phyloP scores from a whole-genome alignment of 2,113 vertebrate genomes.

The Chrysemys picta region DNA sequence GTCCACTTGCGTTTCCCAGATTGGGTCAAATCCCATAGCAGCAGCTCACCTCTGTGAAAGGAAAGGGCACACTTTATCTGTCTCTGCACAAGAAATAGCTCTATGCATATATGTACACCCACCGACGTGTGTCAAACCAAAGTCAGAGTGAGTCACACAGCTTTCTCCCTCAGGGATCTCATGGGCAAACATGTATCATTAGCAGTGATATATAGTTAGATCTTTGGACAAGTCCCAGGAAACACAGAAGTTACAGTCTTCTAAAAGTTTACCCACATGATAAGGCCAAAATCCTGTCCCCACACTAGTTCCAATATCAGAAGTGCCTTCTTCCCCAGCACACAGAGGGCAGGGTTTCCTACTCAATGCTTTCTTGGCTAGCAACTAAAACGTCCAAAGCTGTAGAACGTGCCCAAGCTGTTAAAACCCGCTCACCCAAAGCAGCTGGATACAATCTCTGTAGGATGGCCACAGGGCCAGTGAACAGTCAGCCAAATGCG shows the following conservation, averaged over 20 bases:
- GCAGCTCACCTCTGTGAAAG: slow-evolving; percentile 88
- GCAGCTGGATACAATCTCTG: slow-evolving; percentile 89
- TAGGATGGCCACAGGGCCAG: slow-evolving; percentile 84
- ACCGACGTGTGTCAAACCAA: not conserved
- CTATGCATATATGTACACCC: rapidly evolving
- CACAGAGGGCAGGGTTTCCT: not conserved
- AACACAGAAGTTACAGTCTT: not conserved
- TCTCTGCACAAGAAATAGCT: not conserved
- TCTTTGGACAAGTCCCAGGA: not conserved
- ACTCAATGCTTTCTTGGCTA: not conserved
- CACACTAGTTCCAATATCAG: not conserved
- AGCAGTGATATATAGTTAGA: not conserved
- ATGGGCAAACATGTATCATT: not conserved
- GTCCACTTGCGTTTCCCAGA: slow-evolving; percentile 89
- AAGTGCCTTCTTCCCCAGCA: not conserved
- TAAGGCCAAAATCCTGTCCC: not conserved
- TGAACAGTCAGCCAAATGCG: slow-evolving; percentile 93
- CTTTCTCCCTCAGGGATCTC: not conserved
- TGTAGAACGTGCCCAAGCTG: not conserved
- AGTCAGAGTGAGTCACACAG: not conserved
- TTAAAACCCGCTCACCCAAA: slow-evolving; percentile 85
- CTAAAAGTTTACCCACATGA: not conserved
- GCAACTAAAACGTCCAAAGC: not conserved
- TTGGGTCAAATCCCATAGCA: slow-evolving; percentile 90
- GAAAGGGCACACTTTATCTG: not conserved